These are phyloP conservation scores for Labeo catla DNA, from an alignment of 2,113 vertebrate species.

Conservation along the genomic window DNA sequence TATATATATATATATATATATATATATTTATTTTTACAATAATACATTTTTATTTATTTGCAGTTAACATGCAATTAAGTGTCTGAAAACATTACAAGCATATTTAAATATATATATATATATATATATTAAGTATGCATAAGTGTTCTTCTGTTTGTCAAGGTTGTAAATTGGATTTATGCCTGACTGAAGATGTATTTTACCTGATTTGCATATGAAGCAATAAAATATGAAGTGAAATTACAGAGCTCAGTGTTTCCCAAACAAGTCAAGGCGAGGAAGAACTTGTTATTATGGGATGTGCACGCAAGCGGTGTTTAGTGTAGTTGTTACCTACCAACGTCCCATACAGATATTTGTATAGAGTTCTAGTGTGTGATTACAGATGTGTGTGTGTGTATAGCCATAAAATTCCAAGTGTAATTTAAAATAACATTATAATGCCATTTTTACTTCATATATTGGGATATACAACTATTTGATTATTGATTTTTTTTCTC, in stretches of 20 bases:
- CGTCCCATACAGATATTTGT: neutral
- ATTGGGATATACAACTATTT: too few species aligned
- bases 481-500: too few species aligned
- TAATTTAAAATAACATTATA: too few species aligned
- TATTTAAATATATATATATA: too few species aligned
- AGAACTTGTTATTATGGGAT: neutral
- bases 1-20: too few species aligned
- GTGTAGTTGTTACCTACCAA: neutral
- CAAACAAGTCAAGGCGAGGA: slow-evolving; percentile 5
- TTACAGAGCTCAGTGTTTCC: neutral
- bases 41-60: neutral
- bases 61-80: neutral
- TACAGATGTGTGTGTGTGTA: neutral
- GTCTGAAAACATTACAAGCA: neutral
- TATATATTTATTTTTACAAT: too few species aligned
- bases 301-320: neutral
- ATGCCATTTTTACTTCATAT: too few species aligned
- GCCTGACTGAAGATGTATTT: neutral
- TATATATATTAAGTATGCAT: neutral
- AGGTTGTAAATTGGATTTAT: neutral
- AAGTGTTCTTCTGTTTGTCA: neutral
- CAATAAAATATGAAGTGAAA: neutral
- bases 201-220: neutral
- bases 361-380: neutral
- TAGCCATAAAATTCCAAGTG: too few species aligned